Evolutionary conservation across 2,888 invertebrate genomes (phyloP).

Genomic region (Eretmocerus hayati): DNA sequence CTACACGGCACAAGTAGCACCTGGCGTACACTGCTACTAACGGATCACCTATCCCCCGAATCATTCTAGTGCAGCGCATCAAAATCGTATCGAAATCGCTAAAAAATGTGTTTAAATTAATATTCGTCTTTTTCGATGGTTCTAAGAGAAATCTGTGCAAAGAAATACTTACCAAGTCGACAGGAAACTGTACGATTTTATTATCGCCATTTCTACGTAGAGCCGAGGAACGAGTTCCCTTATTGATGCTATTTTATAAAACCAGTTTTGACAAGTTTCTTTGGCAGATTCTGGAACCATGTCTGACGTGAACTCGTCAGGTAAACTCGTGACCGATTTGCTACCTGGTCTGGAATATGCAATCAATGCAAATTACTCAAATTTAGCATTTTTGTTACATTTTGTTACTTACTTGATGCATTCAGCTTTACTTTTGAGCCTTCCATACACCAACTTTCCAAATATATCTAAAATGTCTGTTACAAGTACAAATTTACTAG

Average conservation of each 20-base stretch:
- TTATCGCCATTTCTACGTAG: slow-evolving; percentile 88
- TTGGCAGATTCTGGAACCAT: slow-evolving; percentile 80
- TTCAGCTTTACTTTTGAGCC: slow-evolving; percentile 70
- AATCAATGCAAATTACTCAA: neutral
- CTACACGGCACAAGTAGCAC: slow-evolving; percentile 83
- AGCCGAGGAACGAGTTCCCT: slow-evolving; percentile 87
- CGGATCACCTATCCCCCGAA: slow-evolving; percentile 90
- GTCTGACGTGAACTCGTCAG: slow-evolving; percentile 68
- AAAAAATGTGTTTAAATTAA: no score
- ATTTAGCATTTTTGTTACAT: neutral
- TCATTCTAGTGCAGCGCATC: slow-evolving; percentile 72
- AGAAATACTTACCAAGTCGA: slow-evolving; percentile 16
- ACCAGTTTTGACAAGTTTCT: slow-evolving; percentile 98
- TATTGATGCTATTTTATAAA: slow-evolving; percentile 97
- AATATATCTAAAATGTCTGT: slow-evolving; percentile 95
- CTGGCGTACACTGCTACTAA: slow-evolving; percentile 84
- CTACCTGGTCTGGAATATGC: slow-evolving; percentile 48
- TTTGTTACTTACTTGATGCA: slow-evolving; percentile 50
- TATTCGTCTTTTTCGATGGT: no score
- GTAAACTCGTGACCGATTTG: slow-evolving; percentile 49
- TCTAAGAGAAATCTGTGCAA: no score
- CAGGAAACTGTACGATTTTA: slow-evolving; percentile 66
- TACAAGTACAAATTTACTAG: slow-evolving; percentile 94
- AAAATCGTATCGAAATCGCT: slow-evolving; percentile 72
- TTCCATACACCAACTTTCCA: slow-evolving; percentile 79